Percentiles rank a stretch among this genome's conserved stretches.
These are phyloP conservation scores for Drosophila suzukii DNA, from an alignment of 1,140 invertebrate species.

Conservation along the genomic window DNA sequence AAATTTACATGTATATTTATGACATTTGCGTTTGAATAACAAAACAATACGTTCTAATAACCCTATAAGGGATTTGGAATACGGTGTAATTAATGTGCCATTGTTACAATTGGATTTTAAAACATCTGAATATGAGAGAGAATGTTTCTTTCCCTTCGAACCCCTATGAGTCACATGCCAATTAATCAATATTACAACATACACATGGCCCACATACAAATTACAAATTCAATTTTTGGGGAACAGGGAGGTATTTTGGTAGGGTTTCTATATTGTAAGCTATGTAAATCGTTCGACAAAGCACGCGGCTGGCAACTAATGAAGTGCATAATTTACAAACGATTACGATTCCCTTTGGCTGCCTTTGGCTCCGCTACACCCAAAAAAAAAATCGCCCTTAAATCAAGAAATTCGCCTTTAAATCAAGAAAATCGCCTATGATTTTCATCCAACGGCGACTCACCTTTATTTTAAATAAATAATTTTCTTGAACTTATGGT, in stretches of 20 bases:
- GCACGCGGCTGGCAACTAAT: conserved; percentile 35
- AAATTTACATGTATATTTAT: neutral
- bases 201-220: neutral
- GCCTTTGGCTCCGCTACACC: neutral
- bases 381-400: too few relatives aligned
- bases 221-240: conserved; percentile 3
- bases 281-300: conserved; percentile 28
- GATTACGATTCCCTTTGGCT: conserved; percentile 32
- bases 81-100: neutral
- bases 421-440: too few relatives aligned
- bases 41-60: too few relatives aligned
- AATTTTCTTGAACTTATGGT: too few relatives aligned
- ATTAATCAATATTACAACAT: neutral
- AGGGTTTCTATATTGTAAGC: neutral
- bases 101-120: neutral
- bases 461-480: too few relatives aligned
- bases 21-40: neutral
- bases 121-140: too few relatives aligned
- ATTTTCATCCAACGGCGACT: too few relatives aligned
- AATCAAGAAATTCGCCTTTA: too few relatives aligned
- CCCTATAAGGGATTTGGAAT: neutral
- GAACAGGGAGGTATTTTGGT: neutral
- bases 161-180: neutral
- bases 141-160: too few relatives aligned
- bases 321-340: conserved; percentile 62